Base-by-base conservation (phyloP, 2,113 vertebrate genomes). In the Laticauda laticaudata region DNA sequence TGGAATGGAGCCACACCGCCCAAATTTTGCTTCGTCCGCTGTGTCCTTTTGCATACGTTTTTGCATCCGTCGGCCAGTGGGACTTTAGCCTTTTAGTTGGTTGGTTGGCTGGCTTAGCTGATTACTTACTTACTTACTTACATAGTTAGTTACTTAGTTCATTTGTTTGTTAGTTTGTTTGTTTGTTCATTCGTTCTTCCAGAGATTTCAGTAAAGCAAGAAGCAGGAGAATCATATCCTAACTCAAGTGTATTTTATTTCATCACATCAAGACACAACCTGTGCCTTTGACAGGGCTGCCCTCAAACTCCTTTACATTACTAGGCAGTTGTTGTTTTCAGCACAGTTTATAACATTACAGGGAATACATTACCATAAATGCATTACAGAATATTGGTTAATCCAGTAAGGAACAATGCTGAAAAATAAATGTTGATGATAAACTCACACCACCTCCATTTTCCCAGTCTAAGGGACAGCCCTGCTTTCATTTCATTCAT, bases 81-180 rank as follows among this genome's bases (percentile, higher is more conserved):
- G 34, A 39, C 34, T 39, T 39, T 39, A 39, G 34, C 34, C 34
- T 39, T 39, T 45, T 45, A 4, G 45, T 9, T 51, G 7, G 48
- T 0, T 51, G 48, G 48, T 1, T 51, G 48, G 48, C 1, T 51
- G 48, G 48, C 8, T 51, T 51, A 1, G 34, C 34, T 39, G 34
- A 39, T 43, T 43, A 43, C 43, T 43, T 43, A 43, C 43, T 43
- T 43, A 51, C 48, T 51, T 51, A 51, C 7, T 51, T 51, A 51
- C 0, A 1, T 51, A 10, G 48, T 51, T 51, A 51, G 48, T 51
- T 51, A 51, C 1, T 51, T 59, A 8, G 23, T 59, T 24, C 21
- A 0, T 57, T 23, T 1, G 7, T 57, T 57, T 1, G 2, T 23
- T 57, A 0, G 7, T 23, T 57, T 2, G 0, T 23, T 57, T 2